phyloP scores from a whole-genome alignment of 2,888 invertebrate genomes.

The Atherix ibis region DNA sequence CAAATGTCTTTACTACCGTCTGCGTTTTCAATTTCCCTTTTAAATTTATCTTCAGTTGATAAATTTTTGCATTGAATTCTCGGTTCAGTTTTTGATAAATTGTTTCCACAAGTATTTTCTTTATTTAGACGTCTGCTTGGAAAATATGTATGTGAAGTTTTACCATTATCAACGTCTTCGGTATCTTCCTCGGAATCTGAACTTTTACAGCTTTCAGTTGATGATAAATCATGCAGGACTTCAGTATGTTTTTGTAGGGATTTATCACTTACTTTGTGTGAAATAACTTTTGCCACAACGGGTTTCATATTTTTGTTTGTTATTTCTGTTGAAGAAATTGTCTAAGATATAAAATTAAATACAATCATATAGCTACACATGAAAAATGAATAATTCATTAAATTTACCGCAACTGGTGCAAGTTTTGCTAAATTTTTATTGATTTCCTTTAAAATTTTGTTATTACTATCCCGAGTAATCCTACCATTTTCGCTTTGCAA shows the following conservation, averaged over 20 bases:
- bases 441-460: constrained; percentile 60
- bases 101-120: constrained; percentile 4
- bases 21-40: constrained; percentile 43
- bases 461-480: constrained; percentile 42
- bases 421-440: constrained; percentile 44
- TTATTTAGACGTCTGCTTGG: not conserved
- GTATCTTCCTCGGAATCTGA: constrained; percentile 35
- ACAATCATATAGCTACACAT: not conserved
- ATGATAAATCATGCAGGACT: constrained; percentile 35
- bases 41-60: constrained; percentile 13
- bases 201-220: constrained; percentile 18
- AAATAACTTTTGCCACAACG: constrained; percentile 8
- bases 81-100: not conserved
- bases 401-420: constrained; percentile 17
- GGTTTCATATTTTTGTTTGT: constrained; percentile 14
- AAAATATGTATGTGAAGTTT: not conserved
- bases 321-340: constrained; percentile 5
- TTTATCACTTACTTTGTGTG: constrained; percentile 19
- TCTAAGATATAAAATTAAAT: constrained; percentile 1
- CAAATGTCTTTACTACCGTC: constrained; percentile 70
- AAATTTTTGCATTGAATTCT: not conserved
- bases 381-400: not conserved
- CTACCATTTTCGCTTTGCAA: constrained; percentile 43
- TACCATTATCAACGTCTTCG: not conserved
- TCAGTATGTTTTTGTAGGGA: constrained; percentile 33